Evolutionary conservation across 2,113 vertebrate species (phyloP).

Genomic region (Dicentrarchus labrax): DNA sequence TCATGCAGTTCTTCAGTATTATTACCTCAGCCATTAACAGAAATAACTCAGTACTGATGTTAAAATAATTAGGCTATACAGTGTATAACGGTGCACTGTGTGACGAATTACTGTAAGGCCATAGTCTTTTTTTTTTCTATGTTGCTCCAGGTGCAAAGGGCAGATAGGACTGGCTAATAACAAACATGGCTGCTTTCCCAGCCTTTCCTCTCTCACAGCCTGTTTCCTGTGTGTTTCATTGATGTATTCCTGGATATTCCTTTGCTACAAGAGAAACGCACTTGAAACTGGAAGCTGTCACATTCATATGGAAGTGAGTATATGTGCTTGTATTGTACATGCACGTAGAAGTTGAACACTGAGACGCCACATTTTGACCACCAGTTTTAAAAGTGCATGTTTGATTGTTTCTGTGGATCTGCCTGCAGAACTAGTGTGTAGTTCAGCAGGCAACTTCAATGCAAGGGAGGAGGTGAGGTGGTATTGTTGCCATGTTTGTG

Average conservation of each 20-base stretch:
- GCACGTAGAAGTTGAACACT: neutral
- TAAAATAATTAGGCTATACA: neutral
- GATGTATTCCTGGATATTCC: constrained; percentile 77
- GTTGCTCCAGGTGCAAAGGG: constrained; percentile 78
- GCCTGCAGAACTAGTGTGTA: constrained; percentile 4
- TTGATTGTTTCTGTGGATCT: neutral
- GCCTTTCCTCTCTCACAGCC: constrained; percentile 72
- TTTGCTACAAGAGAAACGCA: constrained; percentile 9
- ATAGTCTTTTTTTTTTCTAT: constrained; percentile 44
- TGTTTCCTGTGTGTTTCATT: constrained; percentile 80
- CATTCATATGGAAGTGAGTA: neutral
- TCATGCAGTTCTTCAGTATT: neutral
- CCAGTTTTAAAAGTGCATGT: neutral
- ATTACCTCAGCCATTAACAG: neutral
- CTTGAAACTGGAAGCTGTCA: constrained; percentile 35
- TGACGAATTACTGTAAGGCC: constrained; percentile 28
- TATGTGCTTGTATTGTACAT: neutral
- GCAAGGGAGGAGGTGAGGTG: constrained; percentile 2
- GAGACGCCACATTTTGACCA: neutral
- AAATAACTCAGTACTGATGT: neutral
- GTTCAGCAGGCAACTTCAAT: constrained; percentile 13
- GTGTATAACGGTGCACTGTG: neutral
- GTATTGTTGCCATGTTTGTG: constrained; percentile 28
- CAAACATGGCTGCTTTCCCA: constrained; percentile 77
- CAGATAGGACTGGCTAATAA: constrained; percentile 75